Evolutionary conservation across 2,888 invertebrate species (phyloP).

Genomic region (Dynastes maya): DNA sequence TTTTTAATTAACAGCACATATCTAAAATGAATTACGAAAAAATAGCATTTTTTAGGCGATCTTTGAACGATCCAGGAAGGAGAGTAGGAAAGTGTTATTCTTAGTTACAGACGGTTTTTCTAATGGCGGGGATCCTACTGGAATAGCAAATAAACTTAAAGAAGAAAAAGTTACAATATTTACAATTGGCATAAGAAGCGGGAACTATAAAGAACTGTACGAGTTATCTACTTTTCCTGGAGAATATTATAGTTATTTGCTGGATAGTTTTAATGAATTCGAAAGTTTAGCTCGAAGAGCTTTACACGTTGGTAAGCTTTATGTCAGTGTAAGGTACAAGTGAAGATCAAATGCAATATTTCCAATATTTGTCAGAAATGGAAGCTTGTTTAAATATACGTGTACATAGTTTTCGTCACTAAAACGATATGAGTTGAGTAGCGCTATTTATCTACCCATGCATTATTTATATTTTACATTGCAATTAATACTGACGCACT

Average conservation of each 20-base stretch:
- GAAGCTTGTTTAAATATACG: no score
- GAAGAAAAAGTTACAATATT: slow-evolving; percentile 72
- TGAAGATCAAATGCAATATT: slow-evolving; percentile 21
- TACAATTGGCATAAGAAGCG: slow-evolving; percentile 77
- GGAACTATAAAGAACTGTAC: slow-evolving; percentile 77
- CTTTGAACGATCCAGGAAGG: slow-evolving; percentile 69
- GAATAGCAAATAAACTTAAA: slow-evolving; percentile 74
- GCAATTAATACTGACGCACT: no score
- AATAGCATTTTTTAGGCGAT: slow-evolving; percentile 68
- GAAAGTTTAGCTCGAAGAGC: slow-evolving; percentile 80
- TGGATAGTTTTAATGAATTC: slow-evolving; percentile 80
- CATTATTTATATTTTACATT: no score
- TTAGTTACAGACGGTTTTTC: slow-evolving; percentile 82
- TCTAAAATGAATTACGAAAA: background rate
- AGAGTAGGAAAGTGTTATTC: slow-evolving; percentile 76
- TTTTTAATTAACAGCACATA: background rate
- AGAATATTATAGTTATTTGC: slow-evolving; percentile 77
- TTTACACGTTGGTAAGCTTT: slow-evolving; percentile 75
- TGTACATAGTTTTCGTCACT: no score
- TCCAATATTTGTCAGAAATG: slow-evolving; percentile 3
- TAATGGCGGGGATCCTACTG: slow-evolving; percentile 79
- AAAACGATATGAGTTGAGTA: no score
- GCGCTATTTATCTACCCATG: no score
- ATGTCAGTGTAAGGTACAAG: slow-evolving; percentile 1
- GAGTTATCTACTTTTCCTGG: slow-evolving; percentile 78